Base-by-base conservation (phyloP, 2,113 vertebrate genomes). In the Polyodon spathula region DNA sequence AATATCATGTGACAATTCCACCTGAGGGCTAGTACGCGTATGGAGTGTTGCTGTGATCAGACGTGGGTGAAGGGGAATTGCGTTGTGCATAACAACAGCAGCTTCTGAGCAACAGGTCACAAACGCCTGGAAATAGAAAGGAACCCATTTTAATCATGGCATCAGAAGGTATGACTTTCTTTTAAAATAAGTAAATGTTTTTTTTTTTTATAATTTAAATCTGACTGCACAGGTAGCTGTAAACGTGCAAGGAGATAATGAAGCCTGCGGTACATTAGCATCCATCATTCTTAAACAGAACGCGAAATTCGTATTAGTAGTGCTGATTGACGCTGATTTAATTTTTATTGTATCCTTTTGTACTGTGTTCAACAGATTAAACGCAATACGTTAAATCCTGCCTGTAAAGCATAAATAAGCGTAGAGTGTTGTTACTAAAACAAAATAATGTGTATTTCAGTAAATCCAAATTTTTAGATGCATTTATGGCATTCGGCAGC, bases 111-210 rank as follows among this genome's bases (percentile, higher is more conserved):
- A 56, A 57, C 43, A 40, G 42, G 53, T 27, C 44, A 51, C 52
- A 43, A 12, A 15, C 27, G 27, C 27, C 27, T 2, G 27, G 27
- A 27, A 60, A 43, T 42, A 53, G 37, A 53, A 6, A 62, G 58
- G 53, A 55, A 60, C 63, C 53, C 54, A n/a, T 41, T 58, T 64
- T 64, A 63, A 63, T 38, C 14, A 70, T 70, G 69, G 9, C 8
- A 17, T 12, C 7, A 38, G 37, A 59, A 76, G 80, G 83, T 85
- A 69, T 65, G 69, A 54, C 0, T 27, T 27, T 27, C 27, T 27
- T 27, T 27, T 27, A 51, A 60, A 14, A n/a, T 6, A 37, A 46
- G 37, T 40, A 46, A n/a, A 4, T 14, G 37, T 16, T 37, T 12
- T 16, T n/a, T n/a, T n/a, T n/a, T n/a, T n/a, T n/a, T 43, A 15